Conservation (phyloP, 2,113 vertebrate species). For the Mormoops blainvillei region DNA sequence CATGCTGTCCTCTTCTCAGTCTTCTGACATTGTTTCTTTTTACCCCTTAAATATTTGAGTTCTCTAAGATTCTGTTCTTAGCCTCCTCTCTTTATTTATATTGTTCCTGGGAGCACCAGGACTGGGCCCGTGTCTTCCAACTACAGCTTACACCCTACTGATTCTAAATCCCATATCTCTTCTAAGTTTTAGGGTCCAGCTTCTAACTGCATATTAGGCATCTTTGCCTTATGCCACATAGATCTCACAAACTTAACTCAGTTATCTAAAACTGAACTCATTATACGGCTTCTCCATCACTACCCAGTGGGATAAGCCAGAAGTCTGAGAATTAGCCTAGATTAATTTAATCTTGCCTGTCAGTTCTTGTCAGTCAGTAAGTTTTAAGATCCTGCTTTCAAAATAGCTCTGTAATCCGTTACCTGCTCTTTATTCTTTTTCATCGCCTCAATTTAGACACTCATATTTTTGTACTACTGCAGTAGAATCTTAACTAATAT, state of each 20-base stretch:
- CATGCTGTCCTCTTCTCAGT: not conserved
- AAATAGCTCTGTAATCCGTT: not conserved
- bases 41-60: not conserved
- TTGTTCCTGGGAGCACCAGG: not conserved
- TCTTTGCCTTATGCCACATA: not conserved
- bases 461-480: not conserved
- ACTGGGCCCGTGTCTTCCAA: not conserved
- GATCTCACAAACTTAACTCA: not conserved
- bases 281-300: not conserved
- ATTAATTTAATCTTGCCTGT: not conserved
- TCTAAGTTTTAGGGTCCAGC: not conserved
- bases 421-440: not conserved
- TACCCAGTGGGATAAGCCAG: not conserved
- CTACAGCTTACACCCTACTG: not conserved
- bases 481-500: not conserved
- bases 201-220: not conserved
- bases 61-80: not conserved
- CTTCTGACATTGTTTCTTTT: not conserved
- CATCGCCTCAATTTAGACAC: not conserved
- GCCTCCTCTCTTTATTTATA: not conserved
- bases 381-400: slow-evolving; percentile 44
- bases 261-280: not conserved
- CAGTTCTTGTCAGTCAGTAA: not conserved
- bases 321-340: not conserved
- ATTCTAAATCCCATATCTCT: not conserved